These are phyloP conservation scores for Ormyrus rosae DNA, from an alignment of 2,888 invertebrate genomes.

Conservation along the genomic window DNA sequence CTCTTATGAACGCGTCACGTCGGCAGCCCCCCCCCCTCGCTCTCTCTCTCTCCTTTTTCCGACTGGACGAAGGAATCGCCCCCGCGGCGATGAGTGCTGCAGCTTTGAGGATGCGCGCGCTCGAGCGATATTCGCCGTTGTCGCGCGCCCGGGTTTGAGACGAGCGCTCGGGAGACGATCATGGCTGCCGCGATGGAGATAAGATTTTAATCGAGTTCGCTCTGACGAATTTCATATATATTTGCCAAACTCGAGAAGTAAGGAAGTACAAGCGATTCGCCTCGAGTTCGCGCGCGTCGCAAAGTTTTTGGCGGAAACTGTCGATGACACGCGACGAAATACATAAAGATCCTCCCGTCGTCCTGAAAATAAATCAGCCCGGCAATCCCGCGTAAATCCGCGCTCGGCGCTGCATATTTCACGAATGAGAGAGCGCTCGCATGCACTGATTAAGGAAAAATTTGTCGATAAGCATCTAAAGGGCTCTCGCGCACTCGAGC, in stretches of 20 bases:
- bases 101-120: too few relatives aligned
- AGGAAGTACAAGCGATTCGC: too few relatives aligned
- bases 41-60: constrained; percentile 27
- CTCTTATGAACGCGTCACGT: too few relatives aligned
- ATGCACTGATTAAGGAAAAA: constrained; percentile 52
- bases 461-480: constrained; percentile 50
- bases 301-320: background rate
- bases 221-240: too few relatives aligned
- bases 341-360: background rate
- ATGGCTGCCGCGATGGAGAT: too few relatives aligned
- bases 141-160: too few relatives aligned
- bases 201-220: too few relatives aligned
- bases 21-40: background rate
- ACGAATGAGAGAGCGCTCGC: constrained; percentile 3
- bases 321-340: background rate
- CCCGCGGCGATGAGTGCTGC: too few relatives aligned
- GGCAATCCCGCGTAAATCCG: constrained; percentile 6
- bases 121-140: too few relatives aligned
- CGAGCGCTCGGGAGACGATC: too few relatives aligned
- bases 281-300: too few relatives aligned
- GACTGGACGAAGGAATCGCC: background rate
- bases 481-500: background rate
- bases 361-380: constrained; percentile 3
- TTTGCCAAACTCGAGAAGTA: too few relatives aligned
- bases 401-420: constrained; percentile 29